Evolutionary conservation across 2,113 vertebrate species (phyloP).

Genomic region (Pollachius pollachius): DNA sequence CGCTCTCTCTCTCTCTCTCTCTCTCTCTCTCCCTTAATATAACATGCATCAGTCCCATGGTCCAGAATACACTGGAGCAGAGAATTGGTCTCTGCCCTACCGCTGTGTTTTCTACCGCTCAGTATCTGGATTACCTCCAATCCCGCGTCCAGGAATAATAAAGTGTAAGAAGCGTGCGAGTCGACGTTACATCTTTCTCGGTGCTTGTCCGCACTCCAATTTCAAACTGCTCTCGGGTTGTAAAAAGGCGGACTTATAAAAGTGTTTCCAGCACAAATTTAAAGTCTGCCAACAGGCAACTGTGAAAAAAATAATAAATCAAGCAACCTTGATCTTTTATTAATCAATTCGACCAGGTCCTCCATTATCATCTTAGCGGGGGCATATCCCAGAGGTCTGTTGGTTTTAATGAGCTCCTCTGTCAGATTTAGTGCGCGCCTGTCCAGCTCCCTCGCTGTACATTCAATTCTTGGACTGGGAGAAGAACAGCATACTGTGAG

Average conservation of each 20-base stretch:
- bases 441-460: slow-evolving; percentile 15
- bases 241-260: slow-evolving; percentile 23
- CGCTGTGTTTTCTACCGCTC: too few species aligned
- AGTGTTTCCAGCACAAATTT: slow-evolving; percentile 2
- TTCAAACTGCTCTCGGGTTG: not conserved
- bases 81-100: too few species aligned
- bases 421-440: slow-evolving; percentile 20
- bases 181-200: not conserved
- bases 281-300: slow-evolving; percentile 30
- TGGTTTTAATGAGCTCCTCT: slow-evolving; percentile 41
- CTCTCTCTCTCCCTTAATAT: too few species aligned
- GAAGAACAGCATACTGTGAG: slow-evolving; percentile 39
- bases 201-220: not conserved
- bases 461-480: slow-evolving; percentile 21
- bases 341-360: slow-evolving; percentile 25
- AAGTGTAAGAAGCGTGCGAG: not conserved
- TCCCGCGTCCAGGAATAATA: not conserved
- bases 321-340: slow-evolving; percentile 19
- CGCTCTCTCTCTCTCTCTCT: too few species aligned
- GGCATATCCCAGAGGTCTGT: slow-evolving; percentile 15
- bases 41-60: too few species aligned
- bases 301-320: not conserved
- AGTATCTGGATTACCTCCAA: too few species aligned
- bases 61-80: too few species aligned
- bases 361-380: slow-evolving; percentile 30